These are phyloP conservation scores for Myiopsitta monachus DNA, from an alignment of 2,113 vertebrate species.

Conservation along the genomic window DNA sequence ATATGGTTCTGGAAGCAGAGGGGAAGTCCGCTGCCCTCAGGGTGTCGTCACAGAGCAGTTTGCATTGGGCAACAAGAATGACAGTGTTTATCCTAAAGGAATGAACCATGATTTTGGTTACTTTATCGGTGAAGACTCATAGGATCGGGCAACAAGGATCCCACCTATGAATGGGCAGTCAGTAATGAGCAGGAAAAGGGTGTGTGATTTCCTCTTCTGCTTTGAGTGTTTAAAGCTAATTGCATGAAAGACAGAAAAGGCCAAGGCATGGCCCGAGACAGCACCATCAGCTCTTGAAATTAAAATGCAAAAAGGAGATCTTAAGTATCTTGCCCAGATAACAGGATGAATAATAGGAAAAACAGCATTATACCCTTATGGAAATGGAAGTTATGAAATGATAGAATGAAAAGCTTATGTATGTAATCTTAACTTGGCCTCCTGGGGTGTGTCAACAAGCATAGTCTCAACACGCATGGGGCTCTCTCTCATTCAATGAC, in stretches of 20 bases:
- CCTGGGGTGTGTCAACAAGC: not conserved
- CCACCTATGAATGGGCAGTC: not conserved
- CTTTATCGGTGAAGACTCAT: rapidly evolving
- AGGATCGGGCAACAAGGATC: not conserved
- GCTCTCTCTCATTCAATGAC: not conserved
- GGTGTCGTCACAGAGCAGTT: not conserved
- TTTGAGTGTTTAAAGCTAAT: not conserved
- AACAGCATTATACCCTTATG: not conserved
- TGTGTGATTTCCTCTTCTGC: not conserved
- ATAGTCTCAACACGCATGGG: not conserved
- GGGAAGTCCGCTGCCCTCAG: not conserved
- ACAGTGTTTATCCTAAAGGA: not conserved
- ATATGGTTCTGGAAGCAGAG: not conserved
- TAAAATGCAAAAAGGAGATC: not conserved
- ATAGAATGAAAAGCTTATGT: not conserved
- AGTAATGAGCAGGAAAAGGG: not conserved
- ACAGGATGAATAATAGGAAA: not conserved
- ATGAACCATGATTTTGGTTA: not conserved
- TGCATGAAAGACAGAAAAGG: not conserved
- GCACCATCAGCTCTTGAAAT: not conserved
- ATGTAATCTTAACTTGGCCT: not conserved
- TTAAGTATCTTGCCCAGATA: not conserved
- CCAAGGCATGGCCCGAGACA: not conserved
- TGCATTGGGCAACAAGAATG: not conserved
- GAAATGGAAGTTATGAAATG: not conserved